Evolutionary conservation across 2,888 invertebrate genomes (phyloP).

Genomic region (Helleia helle): DNA sequence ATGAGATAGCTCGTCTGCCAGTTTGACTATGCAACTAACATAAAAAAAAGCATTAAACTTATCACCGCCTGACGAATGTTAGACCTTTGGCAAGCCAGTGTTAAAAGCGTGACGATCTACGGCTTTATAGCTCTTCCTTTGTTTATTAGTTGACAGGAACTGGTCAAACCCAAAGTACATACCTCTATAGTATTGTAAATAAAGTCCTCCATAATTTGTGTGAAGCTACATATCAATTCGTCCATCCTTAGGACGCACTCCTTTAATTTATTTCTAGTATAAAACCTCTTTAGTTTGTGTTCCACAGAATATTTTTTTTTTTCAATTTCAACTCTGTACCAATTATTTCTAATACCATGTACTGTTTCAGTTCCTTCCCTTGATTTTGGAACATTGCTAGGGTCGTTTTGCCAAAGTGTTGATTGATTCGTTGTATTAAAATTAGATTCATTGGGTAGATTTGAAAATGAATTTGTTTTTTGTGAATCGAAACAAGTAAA

Average conservation of each 20-base stretch:
- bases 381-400: not conserved
- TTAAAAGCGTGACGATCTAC: too few relatives aligned
- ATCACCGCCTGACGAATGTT: too few relatives aligned
- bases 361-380: not conserved
- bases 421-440: not conserved
- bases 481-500: not conserved
- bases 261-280: slow-evolving; percentile 4
- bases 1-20: too few relatives aligned
- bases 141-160: too few relatives aligned
- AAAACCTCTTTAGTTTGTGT: slow-evolving; percentile 30
- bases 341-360: not conserved
- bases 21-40: too few relatives aligned
- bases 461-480: not conserved
- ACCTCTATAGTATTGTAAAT: slow-evolving; percentile 36
- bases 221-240: slow-evolving; percentile 38
- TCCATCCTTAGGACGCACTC: slow-evolving; percentile 24
- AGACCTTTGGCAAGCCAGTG: too few relatives aligned
- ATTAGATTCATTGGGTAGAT: not conserved
- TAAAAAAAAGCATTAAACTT: too few relatives aligned
- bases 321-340: slow-evolving; percentile 10
- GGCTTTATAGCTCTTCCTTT: too few relatives aligned
- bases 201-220: slow-evolving; percentile 42
- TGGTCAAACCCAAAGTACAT: not conserved
- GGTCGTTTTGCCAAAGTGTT: not conserved
- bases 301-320: slow-evolving; percentile 27